A percentile compares a stretch with the other conserved stretches of the same genome.
Conservation (phyloP, 2,888 invertebrate species). For the Sinopyrophorus schimmeli region DNA sequence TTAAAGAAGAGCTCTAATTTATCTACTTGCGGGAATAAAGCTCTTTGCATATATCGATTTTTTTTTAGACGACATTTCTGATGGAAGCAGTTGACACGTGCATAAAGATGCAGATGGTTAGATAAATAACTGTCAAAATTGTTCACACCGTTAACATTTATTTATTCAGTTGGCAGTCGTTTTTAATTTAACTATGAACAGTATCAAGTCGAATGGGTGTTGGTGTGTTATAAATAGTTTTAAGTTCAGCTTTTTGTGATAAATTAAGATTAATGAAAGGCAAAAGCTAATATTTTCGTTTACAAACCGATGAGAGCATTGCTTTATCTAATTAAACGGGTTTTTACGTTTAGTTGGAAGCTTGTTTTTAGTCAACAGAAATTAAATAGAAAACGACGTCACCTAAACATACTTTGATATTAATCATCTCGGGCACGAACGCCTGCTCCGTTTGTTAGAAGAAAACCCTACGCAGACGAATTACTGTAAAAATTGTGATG, state of each 20-base stretch:
- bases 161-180: constrained; percentile 39
- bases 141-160: constrained; percentile 38
- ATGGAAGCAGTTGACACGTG: constrained; percentile 30
- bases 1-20: too few species aligned
- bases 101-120: constrained; percentile 31
- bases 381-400: constrained; percentile 13
- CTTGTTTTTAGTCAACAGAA: constrained; percentile 13
- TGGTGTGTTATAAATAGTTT: constrained; percentile 29
- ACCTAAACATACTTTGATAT: constrained; percentile 9
- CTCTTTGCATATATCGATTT: too few species aligned
- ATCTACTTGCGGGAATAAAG: too few species aligned
- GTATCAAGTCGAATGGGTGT: constrained; percentile 2
- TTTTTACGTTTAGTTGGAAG: constrained; percentile 18
- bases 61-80: constrained; percentile 12
- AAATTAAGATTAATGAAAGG: constrained; percentile 36
- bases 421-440: constrained; percentile 9
- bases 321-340: constrained; percentile 21
- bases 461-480: background rate
- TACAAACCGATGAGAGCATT: constrained; percentile 31
- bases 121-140: constrained; percentile 40
- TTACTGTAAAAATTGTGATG: constrained; percentile 1
- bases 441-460: constrained; percentile 7
- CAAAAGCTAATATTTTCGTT: constrained; percentile 35
- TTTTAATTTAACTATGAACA: constrained; percentile 33
- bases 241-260: constrained; percentile 27